phyloP scores from a whole-genome alignment of 2,113 vertebrate genomes.

The Glaucomys volans region DNA sequence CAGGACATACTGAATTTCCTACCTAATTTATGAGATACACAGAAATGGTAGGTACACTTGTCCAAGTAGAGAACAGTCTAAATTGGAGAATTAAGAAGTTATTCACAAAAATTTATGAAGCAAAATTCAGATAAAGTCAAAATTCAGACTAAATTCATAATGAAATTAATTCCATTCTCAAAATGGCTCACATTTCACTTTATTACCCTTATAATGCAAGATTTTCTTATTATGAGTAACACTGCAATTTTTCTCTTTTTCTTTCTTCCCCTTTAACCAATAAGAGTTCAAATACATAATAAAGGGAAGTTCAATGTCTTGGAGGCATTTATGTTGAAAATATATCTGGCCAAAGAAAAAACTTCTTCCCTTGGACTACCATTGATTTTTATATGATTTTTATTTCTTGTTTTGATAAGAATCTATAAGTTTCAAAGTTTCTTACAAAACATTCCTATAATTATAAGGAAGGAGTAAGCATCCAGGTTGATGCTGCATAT shows the following conservation, averaged over 20 bases:
- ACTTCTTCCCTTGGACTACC: no score
- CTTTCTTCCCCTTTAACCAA: not conserved
- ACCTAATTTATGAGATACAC: not conserved
- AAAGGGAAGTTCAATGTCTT: not conserved
- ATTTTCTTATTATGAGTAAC: not conserved
- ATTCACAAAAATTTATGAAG: not conserved
- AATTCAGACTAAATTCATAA: no score
- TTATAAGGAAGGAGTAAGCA: not conserved
- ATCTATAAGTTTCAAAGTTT: not conserved
- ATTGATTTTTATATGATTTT: no score
- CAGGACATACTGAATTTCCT: not conserved
- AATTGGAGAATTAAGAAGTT: not conserved
- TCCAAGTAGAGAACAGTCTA: not conserved
- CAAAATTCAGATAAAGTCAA: not conserved
- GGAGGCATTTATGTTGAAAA: not conserved
- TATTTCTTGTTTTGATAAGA: not conserved
- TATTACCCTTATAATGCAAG: not conserved
- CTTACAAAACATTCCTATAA: not conserved
- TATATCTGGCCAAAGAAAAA: not conserved
- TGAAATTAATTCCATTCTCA: not conserved
- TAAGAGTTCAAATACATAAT: not conserved
- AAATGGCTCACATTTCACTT: not conserved
- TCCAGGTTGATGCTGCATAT: no score
- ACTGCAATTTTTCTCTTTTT: not conserved
- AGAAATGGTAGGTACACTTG: not conserved